These are phyloP conservation scores for Synchiropus splendidus DNA, from an alignment of 2,113 vertebrate genomes.

Conservation along the genomic window DNA sequence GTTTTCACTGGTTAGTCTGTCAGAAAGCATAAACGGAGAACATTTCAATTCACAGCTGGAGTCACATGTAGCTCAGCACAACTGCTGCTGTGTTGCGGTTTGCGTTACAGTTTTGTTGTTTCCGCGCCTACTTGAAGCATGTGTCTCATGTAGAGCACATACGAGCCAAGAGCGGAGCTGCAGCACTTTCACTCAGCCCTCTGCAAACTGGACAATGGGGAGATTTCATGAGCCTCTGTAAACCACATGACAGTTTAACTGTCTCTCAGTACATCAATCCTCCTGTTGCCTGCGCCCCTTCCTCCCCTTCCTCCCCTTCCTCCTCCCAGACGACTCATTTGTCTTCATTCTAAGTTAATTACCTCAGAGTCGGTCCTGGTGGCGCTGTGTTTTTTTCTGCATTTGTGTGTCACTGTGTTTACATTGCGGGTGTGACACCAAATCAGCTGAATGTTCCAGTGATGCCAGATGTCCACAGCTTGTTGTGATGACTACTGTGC, in stretches of 20 bases:
- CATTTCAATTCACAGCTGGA: not conserved
- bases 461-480: too few relatives aligned
- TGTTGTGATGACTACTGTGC: too few relatives aligned
- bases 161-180: not conserved
- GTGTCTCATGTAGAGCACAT: slow-evolving; percentile 12
- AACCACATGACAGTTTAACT: slow-evolving; percentile 38
- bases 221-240: slow-evolving; percentile 41
- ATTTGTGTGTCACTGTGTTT: not conserved
- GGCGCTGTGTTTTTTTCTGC: not conserved
- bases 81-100: too few relatives aligned
- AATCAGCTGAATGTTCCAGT: too few relatives aligned
- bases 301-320: not conserved
- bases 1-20: too few relatives aligned
- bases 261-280: slow-evolving; percentile 43
- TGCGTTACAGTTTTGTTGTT: too few relatives aligned
- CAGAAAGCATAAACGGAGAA: not conserved
- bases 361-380: slow-evolving; percentile 14
- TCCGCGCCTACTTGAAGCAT: too few relatives aligned
- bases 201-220: slow-evolving; percentile 21
- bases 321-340: slow-evolving; percentile 17
- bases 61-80: slow-evolving; percentile 8
- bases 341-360: slow-evolving; percentile 45
- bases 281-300: slow-evolving; percentile 4
- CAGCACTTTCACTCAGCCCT: slow-evolving; percentile 3
- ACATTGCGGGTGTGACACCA: not conserved